These are phyloP conservation scores for Gymnothorax reevesii DNA, from an alignment of 2,797 vertebrate genomes.

Conservation along the genomic window DNA sequence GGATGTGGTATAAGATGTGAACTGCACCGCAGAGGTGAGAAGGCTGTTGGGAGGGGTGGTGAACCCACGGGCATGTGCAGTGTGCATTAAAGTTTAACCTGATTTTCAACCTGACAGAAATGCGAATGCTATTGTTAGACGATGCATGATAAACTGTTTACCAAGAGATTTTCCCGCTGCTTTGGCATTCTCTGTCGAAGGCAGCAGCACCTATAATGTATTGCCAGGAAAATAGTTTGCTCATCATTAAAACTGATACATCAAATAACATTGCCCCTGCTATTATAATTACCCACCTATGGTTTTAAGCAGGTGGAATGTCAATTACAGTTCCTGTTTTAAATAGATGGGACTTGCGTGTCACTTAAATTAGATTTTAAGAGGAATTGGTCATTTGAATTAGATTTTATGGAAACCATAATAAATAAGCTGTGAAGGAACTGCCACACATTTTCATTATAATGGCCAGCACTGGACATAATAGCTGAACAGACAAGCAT, in stretches of 20 bases:
- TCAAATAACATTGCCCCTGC: neutral
- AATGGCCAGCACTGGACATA: neutral
- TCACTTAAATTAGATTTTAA: neutral
- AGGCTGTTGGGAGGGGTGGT: neutral
- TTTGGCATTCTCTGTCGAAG: neutral
- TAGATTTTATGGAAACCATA: neutral
- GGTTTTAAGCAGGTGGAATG: neutral
- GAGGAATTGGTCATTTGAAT: conserved; percentile 7
- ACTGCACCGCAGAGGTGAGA: neutral
- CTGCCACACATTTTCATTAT: neutral
- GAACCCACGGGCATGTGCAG: neutral
- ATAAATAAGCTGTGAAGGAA: conserved; percentile 4
- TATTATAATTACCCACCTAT: neutral
- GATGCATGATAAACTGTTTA: neutral
- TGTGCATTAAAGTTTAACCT: neutral
- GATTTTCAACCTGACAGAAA: conserved; percentile 10
- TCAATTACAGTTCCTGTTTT: neutral
- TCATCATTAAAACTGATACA: conserved; percentile 1
- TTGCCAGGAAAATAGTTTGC: neutral
- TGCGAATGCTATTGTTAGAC: neutral
- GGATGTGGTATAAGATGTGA: neutral
- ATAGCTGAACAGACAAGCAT: neutral
- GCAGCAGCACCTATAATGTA: conserved; percentile 1
- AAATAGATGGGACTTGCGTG: conserved; percentile 6
- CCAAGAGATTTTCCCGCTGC: neutral